Conservation (phyloP, 2,797 vertebrate genomes). For the Microctenopoma lineatum region DNA sequence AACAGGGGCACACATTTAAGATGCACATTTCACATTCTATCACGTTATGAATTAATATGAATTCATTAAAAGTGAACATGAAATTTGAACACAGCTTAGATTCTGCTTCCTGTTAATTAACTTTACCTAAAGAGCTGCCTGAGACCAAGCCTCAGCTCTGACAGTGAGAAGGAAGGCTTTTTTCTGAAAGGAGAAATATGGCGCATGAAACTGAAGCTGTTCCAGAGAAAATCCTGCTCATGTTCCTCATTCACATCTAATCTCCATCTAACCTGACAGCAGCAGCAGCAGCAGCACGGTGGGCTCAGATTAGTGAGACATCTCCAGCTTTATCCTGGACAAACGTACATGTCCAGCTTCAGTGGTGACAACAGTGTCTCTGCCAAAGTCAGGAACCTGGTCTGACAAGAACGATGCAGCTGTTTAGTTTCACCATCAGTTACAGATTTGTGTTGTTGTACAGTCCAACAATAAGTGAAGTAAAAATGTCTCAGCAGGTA, state of each 20-base stretch:
- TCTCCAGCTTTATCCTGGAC: conserved; percentile 8
- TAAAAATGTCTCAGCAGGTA: neutral
- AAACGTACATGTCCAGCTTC: neutral
- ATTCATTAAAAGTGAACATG: neutral
- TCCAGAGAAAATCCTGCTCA: conserved; percentile 10
- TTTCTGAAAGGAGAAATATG: neutral
- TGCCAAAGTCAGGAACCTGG: neutral
- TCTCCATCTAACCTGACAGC: conserved; percentile 12
- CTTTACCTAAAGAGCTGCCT: neutral
- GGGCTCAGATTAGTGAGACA: conserved; percentile 6
- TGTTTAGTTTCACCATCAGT: neutral
- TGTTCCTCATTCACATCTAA: conserved; percentile 12
- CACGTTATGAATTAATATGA: neutral
- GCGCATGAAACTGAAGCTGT: conserved; percentile 14
- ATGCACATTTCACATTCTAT: no score
- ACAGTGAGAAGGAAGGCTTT: neutral
- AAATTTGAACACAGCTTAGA: neutral
- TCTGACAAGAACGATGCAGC: neutral
- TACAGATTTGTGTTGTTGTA: neutral
- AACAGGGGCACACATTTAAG: no score
- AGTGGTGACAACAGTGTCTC: conserved; percentile 4
- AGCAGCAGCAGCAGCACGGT: conserved; percentile 6
- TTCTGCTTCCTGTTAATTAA: neutral
- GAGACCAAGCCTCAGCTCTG: neutral
- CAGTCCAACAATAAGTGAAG: neutral